Evolutionary conservation across 2,113 vertebrate species (phyloP).

Genomic region (Ctenodactylus gundi): DNA sequence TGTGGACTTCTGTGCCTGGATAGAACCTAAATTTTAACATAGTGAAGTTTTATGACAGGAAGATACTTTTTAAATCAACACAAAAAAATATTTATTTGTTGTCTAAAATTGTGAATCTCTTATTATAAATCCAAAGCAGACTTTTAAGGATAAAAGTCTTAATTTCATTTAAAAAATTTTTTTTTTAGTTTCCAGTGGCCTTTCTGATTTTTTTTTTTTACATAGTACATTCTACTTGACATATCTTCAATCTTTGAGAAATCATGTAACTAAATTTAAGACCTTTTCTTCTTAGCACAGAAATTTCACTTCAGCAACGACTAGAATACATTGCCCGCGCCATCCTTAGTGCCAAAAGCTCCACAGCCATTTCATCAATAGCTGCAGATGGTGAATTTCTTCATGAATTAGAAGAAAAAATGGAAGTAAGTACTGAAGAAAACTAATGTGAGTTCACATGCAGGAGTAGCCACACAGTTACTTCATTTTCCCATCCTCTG

Average conservation of each 20-base stretch:
- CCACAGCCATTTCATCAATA: constrained; percentile 91
- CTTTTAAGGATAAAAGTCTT: background rate
- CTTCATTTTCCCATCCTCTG: background rate
- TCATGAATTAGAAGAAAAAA: constrained; percentile 97
- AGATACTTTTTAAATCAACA: background rate
- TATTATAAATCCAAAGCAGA: constrained; percentile 9
- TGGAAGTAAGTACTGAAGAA: constrained; percentile 89
- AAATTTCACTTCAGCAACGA: constrained; percentile 96
- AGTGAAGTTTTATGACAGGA: background rate
- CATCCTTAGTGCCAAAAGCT: constrained; percentile 98
- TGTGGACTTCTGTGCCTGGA: no score
- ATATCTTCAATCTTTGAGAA: constrained; percentile 13
- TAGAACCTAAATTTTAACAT: background rate
- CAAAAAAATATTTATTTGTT: background rate
- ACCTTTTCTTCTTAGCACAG: constrained; percentile 87
- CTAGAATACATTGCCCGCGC: constrained; percentile 96
- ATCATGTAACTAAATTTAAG: constrained; percentile 21
- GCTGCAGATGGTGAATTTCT: constrained; percentile 97
- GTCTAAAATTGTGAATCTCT: background rate
- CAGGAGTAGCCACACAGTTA: background rate
- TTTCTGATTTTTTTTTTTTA: constrained; percentile 28
- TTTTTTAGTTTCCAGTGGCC: constrained; percentile 12
- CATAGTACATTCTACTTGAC: background rate
- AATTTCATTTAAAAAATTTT: no score
- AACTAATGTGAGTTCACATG: background rate